Base-by-base conservation (phyloP, 1,140 invertebrate genomes). In the Sinella curviseta region DNA sequence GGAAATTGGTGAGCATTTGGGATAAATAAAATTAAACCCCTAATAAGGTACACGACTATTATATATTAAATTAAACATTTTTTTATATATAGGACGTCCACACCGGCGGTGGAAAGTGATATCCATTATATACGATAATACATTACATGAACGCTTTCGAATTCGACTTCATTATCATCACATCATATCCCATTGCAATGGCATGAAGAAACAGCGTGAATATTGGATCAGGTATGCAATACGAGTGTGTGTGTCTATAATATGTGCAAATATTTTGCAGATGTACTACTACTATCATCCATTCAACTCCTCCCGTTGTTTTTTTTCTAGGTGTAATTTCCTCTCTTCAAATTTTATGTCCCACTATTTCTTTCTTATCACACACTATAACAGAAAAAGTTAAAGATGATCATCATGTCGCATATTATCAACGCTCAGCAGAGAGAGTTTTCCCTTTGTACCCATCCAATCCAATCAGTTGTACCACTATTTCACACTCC, bases 401-500 rank as follows among this genome's bases (percentile, higher is more conserved):
- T n/a, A n/a, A n/a, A n/a, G n/a, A n/a, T n/a, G n/a, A n/a, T n/a
- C n/a, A n/a, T n/a, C n/a, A n/a, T n/a, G n/a, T n/a, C n/a, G n/a
- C n/a, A n/a, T n/a, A n/a, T n/a, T n/a, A n/a, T n/a, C n/a, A n/a
- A n/a, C n/a, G n/a, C n/a, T n/a, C n/a, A n/a, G n/a, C n/a, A n/a
- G n/a, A n/a, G n/a, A n/a, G n/a, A n/a, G n/a, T 60, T 60, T 60
- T 60, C 57, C 24, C 24, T 26, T 60, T 60, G 3, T n/a, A 60
- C 65, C 26, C 65, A 16, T 70, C 31, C 65, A 31, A 70, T 70
- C 12, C 65, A 33, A 70, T 70, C 65, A 70, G 65, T 70, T 70
- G 12, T 24, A 70, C 4, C 65, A 70, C 65, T 33, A 70, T 70
- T 70, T 70, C 65, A 70, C 65, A 70, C 65, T 31, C 65, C 65